Evolutionary conservation across 2,113 vertebrate species (phyloP), one percentile per base, ranked within the genome.

Genomic region (Benitochromis conjunctus): DNA sequence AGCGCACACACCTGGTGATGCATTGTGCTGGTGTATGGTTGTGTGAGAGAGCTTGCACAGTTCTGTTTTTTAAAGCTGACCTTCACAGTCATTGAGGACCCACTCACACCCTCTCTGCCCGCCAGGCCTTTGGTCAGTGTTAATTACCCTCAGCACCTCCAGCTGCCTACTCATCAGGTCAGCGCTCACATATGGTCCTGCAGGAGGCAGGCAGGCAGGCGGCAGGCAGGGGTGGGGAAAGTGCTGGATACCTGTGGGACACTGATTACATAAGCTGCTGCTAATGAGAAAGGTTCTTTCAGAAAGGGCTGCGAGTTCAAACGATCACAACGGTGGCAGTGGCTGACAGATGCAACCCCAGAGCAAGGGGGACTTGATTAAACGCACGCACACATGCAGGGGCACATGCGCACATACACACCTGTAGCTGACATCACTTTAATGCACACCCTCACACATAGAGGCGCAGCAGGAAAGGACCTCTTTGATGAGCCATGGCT

Each of bases 241-340:
- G 90, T 74, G 87, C 92, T 91, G 92, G 92, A 93, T 94, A 96
- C 93, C 94, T 96, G 95, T 93, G 93, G 95, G 94, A 95, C 91
- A 58, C 91, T 94, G 94, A 95, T 96, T 96, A 95, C 92, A 96
- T 96, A 95, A 96, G 95, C 94, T 92, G 88, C 93, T 77, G 87
- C 92, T 96, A 96, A 96, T 96, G 95, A 96, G 94, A 91, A 87
- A 92, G 92, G 86, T 91, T 92, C 89, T 95, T 89, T 93, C n/a
- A 51, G 82, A 94, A 94, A 95, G 88, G 92, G 89, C 91, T 94
- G 87, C 18, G 13, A 95, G 96, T 95, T 95, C 95, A 96, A 96
- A 96, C 91, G 90, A 95, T 94, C 94, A 93, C 94, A 88, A 93
- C 92, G 46, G 94, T 94, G 91, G 91, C 86, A 86, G 93, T 71